Evolutionary conservation across 2,888 invertebrate species (phyloP).

Genomic region (Drosophila subquinaria): DNA sequence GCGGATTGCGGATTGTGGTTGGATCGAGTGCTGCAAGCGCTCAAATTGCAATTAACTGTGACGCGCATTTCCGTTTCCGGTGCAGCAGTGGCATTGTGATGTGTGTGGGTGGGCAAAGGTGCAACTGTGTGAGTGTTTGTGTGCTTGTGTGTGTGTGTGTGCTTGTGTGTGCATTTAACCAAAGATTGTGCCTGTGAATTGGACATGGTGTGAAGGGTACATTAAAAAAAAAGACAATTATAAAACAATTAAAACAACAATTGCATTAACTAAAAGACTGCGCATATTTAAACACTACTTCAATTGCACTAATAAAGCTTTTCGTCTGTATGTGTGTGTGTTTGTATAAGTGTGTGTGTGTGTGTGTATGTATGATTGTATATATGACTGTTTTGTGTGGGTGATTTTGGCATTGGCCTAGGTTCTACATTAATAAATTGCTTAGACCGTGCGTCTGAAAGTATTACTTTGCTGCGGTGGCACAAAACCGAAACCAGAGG

Average conservation of each 20-base stretch:
- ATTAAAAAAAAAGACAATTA: slow-evolving; percentile 60
- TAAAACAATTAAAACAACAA: slow-evolving; percentile 59
- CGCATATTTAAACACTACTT: slow-evolving; percentile 59
- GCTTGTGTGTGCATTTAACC: slow-evolving; percentile 66
- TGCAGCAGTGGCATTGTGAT: slow-evolving; percentile 50
- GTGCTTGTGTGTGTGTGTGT: slow-evolving; percentile 37
- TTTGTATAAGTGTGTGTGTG: slow-evolving; percentile 11
- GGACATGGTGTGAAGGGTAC: slow-evolving; percentile 51
- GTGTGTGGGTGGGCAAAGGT: slow-evolving; percentile 28
- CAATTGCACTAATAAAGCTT: slow-evolving; percentile 83
- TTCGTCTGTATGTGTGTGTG: slow-evolving; percentile 39
- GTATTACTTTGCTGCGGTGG: slow-evolving; percentile 87
- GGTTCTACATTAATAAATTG: slow-evolving; percentile 33
- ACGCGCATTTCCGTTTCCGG: slow-evolving; percentile 78
- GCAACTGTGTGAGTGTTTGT: slow-evolving; percentile 24
- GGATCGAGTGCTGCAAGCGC: slow-evolving; percentile 25
- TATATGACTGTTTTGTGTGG: slow-evolving; percentile 22
- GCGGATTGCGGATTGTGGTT: slow-evolving; percentile 29
- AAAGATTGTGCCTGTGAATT: slow-evolving; percentile 76
- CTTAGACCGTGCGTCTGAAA: slow-evolving; percentile 62
- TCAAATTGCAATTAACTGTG: slow-evolving; percentile 59
- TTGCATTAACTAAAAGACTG: slow-evolving; percentile 45
- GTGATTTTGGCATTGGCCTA: slow-evolving; percentile 46
- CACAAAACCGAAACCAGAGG: slow-evolving; percentile 94
- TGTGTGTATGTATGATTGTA: slow-evolving; percentile 8